Conservation (phyloP, 2,888 invertebrate genomes). For the Quadriops clusia region DNA sequence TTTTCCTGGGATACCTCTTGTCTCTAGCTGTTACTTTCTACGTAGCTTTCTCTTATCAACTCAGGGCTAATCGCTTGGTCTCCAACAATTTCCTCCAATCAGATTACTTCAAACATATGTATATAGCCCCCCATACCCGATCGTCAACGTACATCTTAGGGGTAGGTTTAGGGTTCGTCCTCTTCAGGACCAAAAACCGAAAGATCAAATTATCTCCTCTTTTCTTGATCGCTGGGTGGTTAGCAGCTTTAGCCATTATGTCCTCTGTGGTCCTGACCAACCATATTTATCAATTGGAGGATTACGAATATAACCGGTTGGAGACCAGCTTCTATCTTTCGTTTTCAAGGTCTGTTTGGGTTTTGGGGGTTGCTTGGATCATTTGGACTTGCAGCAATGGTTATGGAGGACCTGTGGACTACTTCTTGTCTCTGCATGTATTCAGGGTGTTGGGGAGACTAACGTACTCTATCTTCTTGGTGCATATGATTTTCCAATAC, state of each 20-base stretch:
- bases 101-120: constrained; percentile 25
- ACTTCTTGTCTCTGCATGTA: constrained; percentile 19
- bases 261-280: constrained; percentile 23
- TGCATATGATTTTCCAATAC: constrained; percentile 27
- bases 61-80: constrained; percentile 27
- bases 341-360: constrained; percentile 37
- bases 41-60: constrained; percentile 30
- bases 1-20: constrained; percentile 21
- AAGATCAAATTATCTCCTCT: constrained; percentile 21
- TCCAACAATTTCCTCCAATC: constrained; percentile 21
- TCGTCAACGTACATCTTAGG: constrained; percentile 31
- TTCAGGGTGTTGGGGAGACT: constrained; percentile 29
- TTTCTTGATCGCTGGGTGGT: constrained; percentile 21
- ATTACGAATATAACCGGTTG: constrained; percentile 27
- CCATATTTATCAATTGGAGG: constrained; percentile 25
- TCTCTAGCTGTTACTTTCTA: constrained; percentile 30
- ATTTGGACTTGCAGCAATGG: constrained; percentile 40
- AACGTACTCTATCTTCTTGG: constrained; percentile 30
- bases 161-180: constrained; percentile 27
- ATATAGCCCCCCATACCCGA: constrained; percentile 30
- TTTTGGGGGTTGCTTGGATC: constrained; percentile 38
- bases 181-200: constrained; percentile 24
- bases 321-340: constrained; percentile 35
- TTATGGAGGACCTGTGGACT: constrained; percentile 33
- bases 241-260: constrained; percentile 19